Base-by-base conservation (phyloP, 2,797 vertebrate species). In the Leuciscus waleckii region DNA sequence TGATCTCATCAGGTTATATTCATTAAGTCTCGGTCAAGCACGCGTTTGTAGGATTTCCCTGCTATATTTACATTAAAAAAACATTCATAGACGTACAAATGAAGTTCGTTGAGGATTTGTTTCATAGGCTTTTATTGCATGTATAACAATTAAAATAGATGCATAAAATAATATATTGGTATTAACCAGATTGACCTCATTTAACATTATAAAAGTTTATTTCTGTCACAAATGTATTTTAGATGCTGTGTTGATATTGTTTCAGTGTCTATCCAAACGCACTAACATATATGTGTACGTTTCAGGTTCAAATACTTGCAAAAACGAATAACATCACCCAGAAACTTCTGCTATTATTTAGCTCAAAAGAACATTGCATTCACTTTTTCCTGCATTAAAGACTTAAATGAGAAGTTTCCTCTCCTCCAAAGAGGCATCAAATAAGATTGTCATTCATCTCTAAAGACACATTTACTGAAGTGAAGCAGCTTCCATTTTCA, bases 351-450 rank as follows among this genome's bases (percentile, higher is more conserved):
- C 41, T 76, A 54, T 75, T 76, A 41, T 87, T 85, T 81, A 49
- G 81, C 81, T 37, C 26, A 35, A 35, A 35, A 35, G 77, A 86
- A 80, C 37, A 43, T 39, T 51, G 74, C 54, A 61, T 78, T 78
- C 1, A 76, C 76, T 80, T 70, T 19, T 54, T 41, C 83, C 29
- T 74, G 88, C 87, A 51, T 84, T 79, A 83, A 63, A 88, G 74
- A 87, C 86, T 91, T 80, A 91, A 82, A 92, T 91, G 81, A 83
- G 90, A 90, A 91, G 91, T 89, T 86, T 90, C 86, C 90, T 90
- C 92, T 90, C 91, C 89, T 80, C 89, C 85, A 93, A 92, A 93
- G 91, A 89, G 90, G 90, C 89, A 92, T 67, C 56, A 76, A 79
- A 75, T 89, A 91, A 89, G 90, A 89, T 65, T 67, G 90, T 83